Base-by-base conservation (phyloP, 2,888 invertebrate species). In the Eupithecia tripunctaria region DNA sequence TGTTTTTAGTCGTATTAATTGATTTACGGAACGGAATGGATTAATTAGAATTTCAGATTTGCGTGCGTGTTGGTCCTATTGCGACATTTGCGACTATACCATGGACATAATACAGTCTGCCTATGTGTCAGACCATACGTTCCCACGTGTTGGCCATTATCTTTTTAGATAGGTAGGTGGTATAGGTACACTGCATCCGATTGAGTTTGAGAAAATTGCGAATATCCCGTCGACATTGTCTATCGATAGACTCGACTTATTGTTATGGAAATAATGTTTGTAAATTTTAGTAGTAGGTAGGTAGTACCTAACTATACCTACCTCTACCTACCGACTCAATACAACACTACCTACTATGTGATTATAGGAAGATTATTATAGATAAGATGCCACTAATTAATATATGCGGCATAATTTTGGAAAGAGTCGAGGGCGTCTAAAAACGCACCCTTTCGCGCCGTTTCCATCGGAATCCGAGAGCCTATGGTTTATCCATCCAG, bases 181-280 rank as follows among this genome's bases (percentile, higher is more conserved):
- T 32, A 6, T 32, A 29, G 36, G 12, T 38, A 38, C 56, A 21
- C 56, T 25, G 25, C 56, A n/a, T 56, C 21, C 25, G 56, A 51
- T 21, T 51, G 51, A 56, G 56, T 56, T 25, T 56, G 56, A 14
- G 56, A 56, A 56, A 56, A 56, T 56, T 56, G 56, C 56, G n/a
- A 51, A 51, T 51, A 51, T 51, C 51, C 21, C 21, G 21, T 12
- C 21, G 51, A 51, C 12, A 51, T 21, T 4, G 51, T 25, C 25
- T 56, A 25, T 56, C 14, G 56, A 56, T 56, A 25, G 12, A 14
- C 12, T 25, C 25, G 25, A 25, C 25, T 25, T 56, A 4, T 56
- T 25, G 56, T 56, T 3, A 4, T 12, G 21, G 25, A 56, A 56
- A 25, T 14, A 25, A 12, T 56, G 51, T 56, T 21, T 21, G 21